Evolutionary conservation across 1,140 invertebrate species (phyloP), one percentile per base, ranked within the genome.

Genomic region (Pantala flavescens): DNA sequence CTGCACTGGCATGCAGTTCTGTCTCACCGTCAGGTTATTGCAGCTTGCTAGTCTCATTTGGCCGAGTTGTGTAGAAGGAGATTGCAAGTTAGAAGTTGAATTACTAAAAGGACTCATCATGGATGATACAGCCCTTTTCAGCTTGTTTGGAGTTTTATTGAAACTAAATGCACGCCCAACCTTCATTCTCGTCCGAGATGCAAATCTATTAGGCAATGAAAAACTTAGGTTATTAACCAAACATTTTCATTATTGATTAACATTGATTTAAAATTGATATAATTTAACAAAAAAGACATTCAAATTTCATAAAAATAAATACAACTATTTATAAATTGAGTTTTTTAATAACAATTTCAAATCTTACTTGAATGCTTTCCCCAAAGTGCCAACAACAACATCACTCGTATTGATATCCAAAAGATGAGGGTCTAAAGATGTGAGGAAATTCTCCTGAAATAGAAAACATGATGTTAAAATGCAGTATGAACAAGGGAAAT

Each of bases 71-170:
- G 88, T 89, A 43, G 87, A 88, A 88, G 91, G 76, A n/a, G 91
- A 91, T 71, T 93, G 84, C 16, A 63, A 21, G 78, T 90, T 92
- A 19, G 23, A 16, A 75, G 90, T 90, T 14, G 89, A 90, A 77
- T 89, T 91, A 74, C 91, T 91, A 83, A 94, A 93, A 10, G 94
- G 93, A 77, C 93, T 95, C 90, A 96, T 95, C 87, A 95, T 91
- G n/a, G 94, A 94, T 14, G 94, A 97, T 80, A 97, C 91, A 5
- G 96, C 95, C 73, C 95, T 86, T 84, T 96, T 97, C 77, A 97
- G 81, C 83, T 95, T 96, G 73, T 91, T 93, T 23, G 95, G 95
- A 9, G 95, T 97, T 84, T 95, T 95, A 82, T 95, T 96, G 82
- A 97, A 95, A 74, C 95, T 97, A 79, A 98, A 92, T 74, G 95